Base-by-base conservation (phyloP, 2,888 invertebrate species). In the Mesorhabditis spiculigera region DNA sequence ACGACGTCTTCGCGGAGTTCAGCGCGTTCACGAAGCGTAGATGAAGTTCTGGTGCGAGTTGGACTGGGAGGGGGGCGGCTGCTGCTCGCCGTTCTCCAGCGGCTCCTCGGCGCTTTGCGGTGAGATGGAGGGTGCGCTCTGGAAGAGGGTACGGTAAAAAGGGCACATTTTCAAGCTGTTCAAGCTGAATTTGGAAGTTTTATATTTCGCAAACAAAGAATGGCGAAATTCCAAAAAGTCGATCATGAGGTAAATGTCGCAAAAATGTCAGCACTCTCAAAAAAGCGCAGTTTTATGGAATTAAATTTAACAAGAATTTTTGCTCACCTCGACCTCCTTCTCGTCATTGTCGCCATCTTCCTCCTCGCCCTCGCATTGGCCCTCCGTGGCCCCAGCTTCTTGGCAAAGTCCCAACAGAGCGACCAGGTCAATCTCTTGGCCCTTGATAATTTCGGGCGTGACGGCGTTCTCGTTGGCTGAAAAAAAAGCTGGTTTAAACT, bases 321-420 rank as follows among this genome's bases (percentile, higher is more conserved):
- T n/a, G 10, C 58, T 50, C n/a, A 50, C 58, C 58, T 50, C 58
- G 8, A 13, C 58, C n/a, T 50, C 58, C n/a, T 50, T 50, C n/a
- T 10, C 10, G 8, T 50, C 58, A 13, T n/a, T n/a, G n/a, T 50
- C 58, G 1, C n/a, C 58, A n/a, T 50, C 58, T 13, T 50, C 58
- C 8, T 50, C 58, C n/a, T n/a, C 58, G n/a, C n/a, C 58, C n/a
- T 50, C 58, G 3, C n/a, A n/a, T 50, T 10, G n/a, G 8, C 58
- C 58, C 8, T 50, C 58, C 1, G 8, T 50, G 8, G 8, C 58
- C n/a, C n/a, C 58, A 13, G 8, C n/a, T n/a, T 50, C 58, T n/a
- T n/a, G 10, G 58, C 58, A 50, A 10, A 50, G n/a, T 50, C 58
- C 58, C 58, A 50, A 50, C 58, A 50, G n/a, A n/a, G 58, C 58